phyloP scores from a whole-genome alignment of 2,113 vertebrate species.

The Eidolon helvum region DNA sequence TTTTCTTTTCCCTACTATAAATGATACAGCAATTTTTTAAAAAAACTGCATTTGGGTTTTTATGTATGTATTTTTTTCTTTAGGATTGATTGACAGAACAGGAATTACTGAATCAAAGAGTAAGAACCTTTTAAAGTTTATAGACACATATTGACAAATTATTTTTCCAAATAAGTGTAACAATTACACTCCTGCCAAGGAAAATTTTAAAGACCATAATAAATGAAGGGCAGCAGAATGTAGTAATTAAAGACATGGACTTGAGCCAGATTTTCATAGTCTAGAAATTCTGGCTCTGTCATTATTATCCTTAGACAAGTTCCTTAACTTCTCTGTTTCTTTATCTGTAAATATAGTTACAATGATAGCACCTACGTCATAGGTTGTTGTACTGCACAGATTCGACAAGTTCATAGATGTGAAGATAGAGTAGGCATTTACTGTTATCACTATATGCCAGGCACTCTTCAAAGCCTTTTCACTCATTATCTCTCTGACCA shows the following conservation, averaged over 20 bases:
- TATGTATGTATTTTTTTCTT: slow-evolving; percentile 7
- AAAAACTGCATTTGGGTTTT: neutral
- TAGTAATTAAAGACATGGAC: neutral
- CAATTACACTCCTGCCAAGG: neutral
- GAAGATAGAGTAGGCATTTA: neutral
- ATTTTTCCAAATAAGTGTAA: neutral
- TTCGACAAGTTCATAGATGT: neutral
- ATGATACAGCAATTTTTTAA: neutral
- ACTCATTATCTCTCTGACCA: neutral
- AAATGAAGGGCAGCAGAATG: neutral
- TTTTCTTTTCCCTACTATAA: neutral
- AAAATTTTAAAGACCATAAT: neutral
- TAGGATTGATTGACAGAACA: neutral
- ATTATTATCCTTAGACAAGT: neutral
- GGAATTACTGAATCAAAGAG: neutral
- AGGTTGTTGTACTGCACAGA: neutral
- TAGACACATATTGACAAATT: neutral
- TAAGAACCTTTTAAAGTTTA: neutral
- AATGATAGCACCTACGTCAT: neutral
- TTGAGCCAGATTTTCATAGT: neutral
- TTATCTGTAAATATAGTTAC: neutral
- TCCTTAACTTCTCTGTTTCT: neutral
- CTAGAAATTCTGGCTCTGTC: neutral
- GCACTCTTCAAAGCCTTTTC: neutral
- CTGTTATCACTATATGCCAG: neutral